Base-by-base conservation (phyloP, 2,113 vertebrate species). In the Nannobrachium achirus region DNA sequence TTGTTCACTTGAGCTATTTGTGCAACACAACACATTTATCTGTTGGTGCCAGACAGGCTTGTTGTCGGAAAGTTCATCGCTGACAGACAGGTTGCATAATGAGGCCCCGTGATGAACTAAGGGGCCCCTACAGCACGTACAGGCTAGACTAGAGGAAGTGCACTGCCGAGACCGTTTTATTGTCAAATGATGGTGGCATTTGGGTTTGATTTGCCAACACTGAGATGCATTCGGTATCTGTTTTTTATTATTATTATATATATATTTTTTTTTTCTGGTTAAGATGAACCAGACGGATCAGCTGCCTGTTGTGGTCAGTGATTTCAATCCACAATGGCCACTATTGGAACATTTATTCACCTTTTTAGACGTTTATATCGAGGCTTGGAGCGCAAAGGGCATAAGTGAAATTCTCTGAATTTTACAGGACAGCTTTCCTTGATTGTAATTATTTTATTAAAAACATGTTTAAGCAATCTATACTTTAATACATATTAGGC, bases 121-220 rank as follows among this genome's bases (percentile, higher is more conserved):
- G 14, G 33, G 10, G 19, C 13, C 46, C 13, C 13, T 14, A 48
- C 13, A 48, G n/a, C 46, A 13, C 46, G 14, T 33, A 33, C 25
- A 4, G n/a, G 25, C 25, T 33, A 33, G 25, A 13, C 46, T 14
- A 1, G 13, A 13, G 14, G 46, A 48, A 48, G 46, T 4, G 10
- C n/a, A n/a, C 9, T 13, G 46, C 10, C 46, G 14, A 48, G 13
- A 19, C 14, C 45, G 25, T 90, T 83, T 82, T 51, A 84, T 72
- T 82, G 25, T 76, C n/a, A 83, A 69, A 82, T 57, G 25, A 38
- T 1, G 7, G 10, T 52, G 55, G 60, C n/a, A 13, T 58, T 71
- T 25, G 6, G 74, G 81, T 88, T 89, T 91, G 84, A 69, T 88
- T 84, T 89, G 73, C 74, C 80, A 88, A 89, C 86, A 88, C 1